Base-by-base conservation (phyloP, 2,888 invertebrate species). In the Nymphalis urticae region DNA sequence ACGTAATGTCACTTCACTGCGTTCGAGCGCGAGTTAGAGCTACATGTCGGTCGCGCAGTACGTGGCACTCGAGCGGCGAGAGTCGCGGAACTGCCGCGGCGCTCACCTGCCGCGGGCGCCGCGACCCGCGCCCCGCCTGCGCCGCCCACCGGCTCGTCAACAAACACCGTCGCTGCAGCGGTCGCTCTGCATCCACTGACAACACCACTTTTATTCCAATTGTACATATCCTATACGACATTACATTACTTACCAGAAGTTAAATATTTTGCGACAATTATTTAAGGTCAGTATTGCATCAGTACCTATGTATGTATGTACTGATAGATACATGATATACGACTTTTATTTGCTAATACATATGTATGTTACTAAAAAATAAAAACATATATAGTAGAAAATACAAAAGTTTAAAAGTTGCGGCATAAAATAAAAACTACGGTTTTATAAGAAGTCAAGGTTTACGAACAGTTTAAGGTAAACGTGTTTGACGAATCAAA, bases 131-230 rank as follows among this genome's bases (percentile, higher is more conserved):
- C 75, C 80, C 80, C 82, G 77, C 82, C 76, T 78, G 81, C 78
- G 77, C 86, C 87, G 85, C 87, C 87, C 85, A 86, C 88, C 81
- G 80, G 80, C 83, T 82, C 84, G 82, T 84, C 89, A 88, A 88
- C 88, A 89, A 89, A 87, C 89, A 88, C 87, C 87, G 89, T 85
- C 85, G 89, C 86, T 87, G 88, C 88, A 88, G 88, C 87, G 85
- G 86, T 81, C 82, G 88, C 59, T 59, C 85, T 86, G 86, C 88
- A 87, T 86, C 84, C 81, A 82, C 70, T 80, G 82, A 82, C 84
- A 79, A 83, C 82, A 75, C 76, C 83, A 83, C 88, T 86, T 85
- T 87, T 85, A 86, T 83, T 82, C 85, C 78, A 87, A 85, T 87
- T 88, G 42, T 42, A 42, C 42, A 42, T 86, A 81, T 75, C 76